A percentile compares a stretch with the other conserved stretches of the same genome.
phyloP scores from a whole-genome alignment of 1,140 invertebrate species.

The Homalodisca vitripennis region DNA sequence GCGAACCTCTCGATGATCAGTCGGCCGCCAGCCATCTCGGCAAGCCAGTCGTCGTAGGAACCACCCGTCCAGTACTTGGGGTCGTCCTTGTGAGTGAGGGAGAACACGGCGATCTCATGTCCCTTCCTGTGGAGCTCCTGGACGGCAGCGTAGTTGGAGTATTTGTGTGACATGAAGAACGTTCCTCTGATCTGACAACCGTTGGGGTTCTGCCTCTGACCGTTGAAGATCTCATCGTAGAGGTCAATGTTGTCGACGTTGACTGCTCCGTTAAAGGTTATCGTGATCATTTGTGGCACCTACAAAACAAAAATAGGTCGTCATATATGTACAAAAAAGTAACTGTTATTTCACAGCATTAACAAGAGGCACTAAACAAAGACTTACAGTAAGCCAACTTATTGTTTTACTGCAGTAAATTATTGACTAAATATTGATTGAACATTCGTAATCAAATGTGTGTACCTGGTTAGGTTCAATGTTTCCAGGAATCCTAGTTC shows the following conservation, averaged over 20 bases:
- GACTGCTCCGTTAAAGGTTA: constrained; percentile 93
- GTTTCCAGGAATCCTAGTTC: constrained; percentile 81
- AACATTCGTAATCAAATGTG: too few relatives aligned
- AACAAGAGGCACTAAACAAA: neutral
- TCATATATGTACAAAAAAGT: neutral
- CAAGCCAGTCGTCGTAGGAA: constrained; percentile 87
- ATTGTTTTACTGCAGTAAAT: too few relatives aligned
- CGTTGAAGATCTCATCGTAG: constrained; percentile 88
- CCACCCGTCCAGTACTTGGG: constrained; percentile 87
- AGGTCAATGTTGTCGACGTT: constrained; percentile 92
- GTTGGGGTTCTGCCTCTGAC: constrained; percentile 83
- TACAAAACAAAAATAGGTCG: constrained; percentile 40
- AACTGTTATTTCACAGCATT: neutral
- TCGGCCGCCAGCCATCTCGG: constrained; percentile 93
- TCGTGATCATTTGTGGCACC: constrained; percentile 92
- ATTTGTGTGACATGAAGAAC: constrained; percentile 96
- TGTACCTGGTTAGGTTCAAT: constrained; percentile 69
- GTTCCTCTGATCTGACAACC: constrained; percentile 92
- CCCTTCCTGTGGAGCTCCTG: constrained; percentile 87
- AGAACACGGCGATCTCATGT: constrained; percentile 93
- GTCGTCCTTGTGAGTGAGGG: constrained; percentile 89
- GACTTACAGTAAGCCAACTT: too few relatives aligned
- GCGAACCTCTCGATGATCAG: constrained; percentile 85
- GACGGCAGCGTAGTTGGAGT: constrained; percentile 92
- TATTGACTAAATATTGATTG: too few relatives aligned